These are phyloP conservation scores for Trachelipus rathkii DNA, from an alignment of 1,140 invertebrate species.

Conservation along the genomic window DNA sequence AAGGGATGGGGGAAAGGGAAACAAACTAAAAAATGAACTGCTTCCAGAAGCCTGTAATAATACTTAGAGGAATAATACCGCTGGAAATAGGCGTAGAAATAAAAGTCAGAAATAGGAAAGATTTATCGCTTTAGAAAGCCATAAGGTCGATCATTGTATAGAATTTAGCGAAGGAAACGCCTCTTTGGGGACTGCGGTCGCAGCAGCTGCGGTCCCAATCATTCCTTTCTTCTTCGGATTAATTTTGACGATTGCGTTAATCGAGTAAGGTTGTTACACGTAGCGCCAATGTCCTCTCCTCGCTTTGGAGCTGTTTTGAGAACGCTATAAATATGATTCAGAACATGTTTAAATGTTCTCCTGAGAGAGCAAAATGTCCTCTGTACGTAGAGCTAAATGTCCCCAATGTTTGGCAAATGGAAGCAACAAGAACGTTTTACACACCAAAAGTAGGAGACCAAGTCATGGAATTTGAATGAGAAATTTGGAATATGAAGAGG, in stretches of 20 bases:
- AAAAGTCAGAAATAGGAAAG: conserved; percentile 9
- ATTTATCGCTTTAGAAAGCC: neutral
- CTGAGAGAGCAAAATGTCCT: neutral
- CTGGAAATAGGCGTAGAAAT: neutral
- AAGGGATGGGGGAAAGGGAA: neutral
- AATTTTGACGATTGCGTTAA: conserved; percentile 1
- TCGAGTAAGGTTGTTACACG: conserved; percentile 3
- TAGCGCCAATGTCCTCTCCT: neutral
- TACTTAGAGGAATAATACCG: neutral
- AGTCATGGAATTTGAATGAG: too few relatives aligned
- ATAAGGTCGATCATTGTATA: neutral
- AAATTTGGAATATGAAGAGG: too few relatives aligned
- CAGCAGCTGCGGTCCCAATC: neutral
- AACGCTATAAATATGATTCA: neutral
- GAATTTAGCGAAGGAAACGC: neutral
- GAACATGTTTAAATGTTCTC: neutral
- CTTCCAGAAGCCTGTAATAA: neutral
- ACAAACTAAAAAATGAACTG: neutral
- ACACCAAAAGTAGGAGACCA: too few relatives aligned
- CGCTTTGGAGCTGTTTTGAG: neutral
- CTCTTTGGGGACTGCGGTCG: neutral
- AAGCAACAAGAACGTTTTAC: too few relatives aligned
- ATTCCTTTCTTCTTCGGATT: neutral
- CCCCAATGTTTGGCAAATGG: too few relatives aligned
- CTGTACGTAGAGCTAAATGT: too few relatives aligned